phyloP scores from a whole-genome alignment of 2,888 invertebrate genomes.

The Rhodophaea formosa region DNA sequence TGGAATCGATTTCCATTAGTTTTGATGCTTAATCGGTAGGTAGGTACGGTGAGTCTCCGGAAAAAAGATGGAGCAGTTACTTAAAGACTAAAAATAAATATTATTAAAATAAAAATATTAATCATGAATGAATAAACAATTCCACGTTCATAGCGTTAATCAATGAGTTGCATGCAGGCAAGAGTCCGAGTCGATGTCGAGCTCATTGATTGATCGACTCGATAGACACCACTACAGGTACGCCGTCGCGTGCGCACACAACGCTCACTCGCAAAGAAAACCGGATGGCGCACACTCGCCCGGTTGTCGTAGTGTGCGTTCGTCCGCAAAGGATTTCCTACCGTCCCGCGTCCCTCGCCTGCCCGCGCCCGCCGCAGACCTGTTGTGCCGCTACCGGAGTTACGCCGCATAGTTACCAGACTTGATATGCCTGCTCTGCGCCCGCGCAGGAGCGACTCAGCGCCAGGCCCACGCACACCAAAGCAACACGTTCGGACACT shows the following conservation, averaged over 20 bases:
- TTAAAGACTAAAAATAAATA: slow-evolving; percentile 47
- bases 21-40: neutral
- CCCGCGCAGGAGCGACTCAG: slow-evolving; percentile 44
- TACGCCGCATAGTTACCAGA: slow-evolving; percentile 81
- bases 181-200: slow-evolving; percentile 70
- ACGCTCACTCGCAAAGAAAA: slow-evolving; percentile 65
- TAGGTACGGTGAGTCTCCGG: too few species aligned
- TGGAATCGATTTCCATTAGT: too few species aligned
- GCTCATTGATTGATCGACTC: slow-evolving; percentile 80
- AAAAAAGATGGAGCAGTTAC: slow-evolving; percentile 9
- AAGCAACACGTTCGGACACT: slow-evolving; percentile 59
- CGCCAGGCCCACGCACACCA: slow-evolving; percentile 61
- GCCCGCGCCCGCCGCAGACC: slow-evolving; percentile 72
- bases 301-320: slow-evolving; percentile 51
- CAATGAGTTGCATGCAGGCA: slow-evolving; percentile 80
- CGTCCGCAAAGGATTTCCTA: slow-evolving; percentile 76
- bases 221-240: slow-evolving; percentile 61
- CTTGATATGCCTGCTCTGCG: slow-evolving; percentile 71
- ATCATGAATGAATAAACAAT: slow-evolving; percentile 80
- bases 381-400: slow-evolving; percentile 81
- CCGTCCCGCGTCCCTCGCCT: slow-evolving; percentile 56
- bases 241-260: slow-evolving; percentile 41
- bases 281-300: slow-evolving; percentile 74
- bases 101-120: slow-evolving; percentile 71
- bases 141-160: slow-evolving; percentile 80